Evolutionary conservation across 1,140 invertebrate species (phyloP).

Genomic region (Camponotus floridanus): DNA sequence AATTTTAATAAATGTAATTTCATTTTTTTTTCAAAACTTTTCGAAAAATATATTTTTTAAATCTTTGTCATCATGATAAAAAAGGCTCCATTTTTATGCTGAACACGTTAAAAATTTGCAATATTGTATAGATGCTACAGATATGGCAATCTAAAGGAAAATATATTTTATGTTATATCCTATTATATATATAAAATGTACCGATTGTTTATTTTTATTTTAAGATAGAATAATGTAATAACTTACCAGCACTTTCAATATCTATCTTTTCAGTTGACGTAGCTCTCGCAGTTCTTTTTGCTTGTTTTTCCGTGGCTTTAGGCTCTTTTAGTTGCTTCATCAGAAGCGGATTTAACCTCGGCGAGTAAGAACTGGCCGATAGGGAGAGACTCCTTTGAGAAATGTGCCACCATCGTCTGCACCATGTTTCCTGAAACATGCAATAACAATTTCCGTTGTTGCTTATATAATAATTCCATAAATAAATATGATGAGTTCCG

Average conservation of each 20-base stretch:
- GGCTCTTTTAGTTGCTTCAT: conserved; percentile 70
- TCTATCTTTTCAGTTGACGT: conserved; percentile 39
- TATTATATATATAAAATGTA: not conserved
- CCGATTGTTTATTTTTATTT: not conserved
- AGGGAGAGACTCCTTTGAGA: conserved; percentile 80
- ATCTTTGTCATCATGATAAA: not conserved
- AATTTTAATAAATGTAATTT: not conserved
- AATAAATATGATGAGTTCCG: not conserved
- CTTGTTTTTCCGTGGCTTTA: conserved; percentile 66
- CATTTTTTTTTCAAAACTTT: not conserved
- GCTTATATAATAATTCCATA: not conserved
- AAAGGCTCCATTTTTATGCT: not conserved
- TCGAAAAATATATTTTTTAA: not conserved
- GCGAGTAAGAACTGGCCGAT: conserved; percentile 75
- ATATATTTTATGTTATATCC: not conserved
- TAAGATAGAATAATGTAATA: not conserved
- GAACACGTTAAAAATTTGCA: not conserved
- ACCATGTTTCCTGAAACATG: conserved; percentile 83
- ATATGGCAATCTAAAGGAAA: not conserved
- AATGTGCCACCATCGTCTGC: conserved; percentile 83
- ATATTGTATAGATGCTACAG: no score
- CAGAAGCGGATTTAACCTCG: conserved; percentile 79
- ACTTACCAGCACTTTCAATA: conserved; percentile 21
- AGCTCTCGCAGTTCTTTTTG: conserved; percentile 50
- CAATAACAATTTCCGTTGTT: conserved; percentile 34